Evolutionary conservation across 2,888 invertebrate genomes (phyloP), one percentile per base, ranked within the genome.

Genomic region (Megastigmus dorsalis): DNA sequence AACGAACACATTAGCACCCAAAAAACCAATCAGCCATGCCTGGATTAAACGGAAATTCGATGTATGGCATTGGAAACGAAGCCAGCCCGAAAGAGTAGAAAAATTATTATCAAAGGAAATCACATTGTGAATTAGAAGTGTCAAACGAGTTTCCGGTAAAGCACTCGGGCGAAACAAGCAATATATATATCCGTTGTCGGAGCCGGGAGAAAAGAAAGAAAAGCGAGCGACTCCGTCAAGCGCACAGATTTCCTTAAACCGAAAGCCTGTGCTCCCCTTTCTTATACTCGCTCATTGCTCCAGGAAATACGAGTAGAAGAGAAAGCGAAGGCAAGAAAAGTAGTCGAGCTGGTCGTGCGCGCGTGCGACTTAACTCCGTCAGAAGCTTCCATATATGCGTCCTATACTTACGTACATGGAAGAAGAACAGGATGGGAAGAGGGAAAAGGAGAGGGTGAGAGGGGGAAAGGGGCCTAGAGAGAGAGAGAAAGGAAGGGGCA

Each of bases 361-460:
- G 23, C 10, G 30, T 18, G 36, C 26, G n/a, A 4, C 41, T 55
- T 50, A 36, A 50, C 66, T 55, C 55, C 15, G 20, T 30, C 30
- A 20, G 15, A 41, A 28, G 23, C 18, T 43, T 45, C 15, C 23
- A 57, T 36, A 20, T 7, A 54, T 23, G 20, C 7, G 23, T 15
- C 20, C n/a, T 30, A 33, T 23, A 45, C 20, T 4, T 36, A 36
- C 23, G 6, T 26, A 13, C n/a, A 20, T 28, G 33, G 26, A 36
- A 43, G 5, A 30, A 9, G 33, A 30, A 1, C 15, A 23, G 54
- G 36, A 28, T 36, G 70, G 69, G 75, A 45, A 23, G 28, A 43
- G 5, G 33, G 4, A 23, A 30, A 1, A 15, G 23, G 54, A 45
- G 36, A 36, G 70, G 69, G 75, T 73, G 78, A 82, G 77, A 82